Evolutionary conservation across 1,140 invertebrate genomes (phyloP).

Genomic region (Zaprionus tsacasi): DNA sequence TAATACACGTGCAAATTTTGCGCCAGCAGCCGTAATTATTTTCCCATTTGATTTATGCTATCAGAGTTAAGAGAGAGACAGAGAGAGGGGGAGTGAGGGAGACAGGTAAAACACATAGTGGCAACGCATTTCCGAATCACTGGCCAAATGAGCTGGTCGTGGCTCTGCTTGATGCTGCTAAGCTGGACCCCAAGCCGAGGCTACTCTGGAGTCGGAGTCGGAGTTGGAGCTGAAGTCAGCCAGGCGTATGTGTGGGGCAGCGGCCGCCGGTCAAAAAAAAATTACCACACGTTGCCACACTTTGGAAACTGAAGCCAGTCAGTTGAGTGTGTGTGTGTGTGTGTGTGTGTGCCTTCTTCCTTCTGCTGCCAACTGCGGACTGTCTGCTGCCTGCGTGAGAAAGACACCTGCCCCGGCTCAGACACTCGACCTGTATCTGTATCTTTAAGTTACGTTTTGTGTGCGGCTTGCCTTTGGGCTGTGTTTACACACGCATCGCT

Average conservation of each 20-base stretch:
- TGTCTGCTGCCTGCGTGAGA: conserved; percentile 64
- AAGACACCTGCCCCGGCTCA: conserved; percentile 72
- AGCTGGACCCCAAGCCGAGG: conserved; percentile 16
- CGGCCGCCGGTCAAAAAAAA: conserved; percentile 60
- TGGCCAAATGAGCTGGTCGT: conserved; percentile 58
- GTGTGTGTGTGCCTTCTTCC: conserved; percentile 33
- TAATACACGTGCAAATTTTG: conserved; percentile 76
- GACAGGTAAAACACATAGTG: conserved; percentile 26
- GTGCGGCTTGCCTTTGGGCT: conserved; percentile 52
- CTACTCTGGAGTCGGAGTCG: not conserved
- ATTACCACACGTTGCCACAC: conserved; percentile 70
- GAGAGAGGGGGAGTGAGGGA: not conserved
- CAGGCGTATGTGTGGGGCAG: conserved; percentile 63
- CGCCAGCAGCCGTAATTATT: conserved; percentile 74
- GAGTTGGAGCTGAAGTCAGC: conserved; percentile 25
- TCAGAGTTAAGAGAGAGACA: conserved; percentile 40
- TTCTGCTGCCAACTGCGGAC: conserved; percentile 23
- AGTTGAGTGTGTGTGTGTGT: not conserved
- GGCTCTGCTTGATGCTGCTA: not conserved
- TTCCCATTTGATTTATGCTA: conserved; percentile 78
- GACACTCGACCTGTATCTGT: conserved; percentile 58
- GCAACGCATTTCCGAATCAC: conserved; percentile 68
- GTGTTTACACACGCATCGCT: conserved; percentile 71
- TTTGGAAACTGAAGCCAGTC: conserved; percentile 61
- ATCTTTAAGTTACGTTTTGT: conserved; percentile 64